phyloP scores from a whole-genome alignment of 1,140 invertebrate genomes.

The Pseudomyrmex cubaensis region DNA sequence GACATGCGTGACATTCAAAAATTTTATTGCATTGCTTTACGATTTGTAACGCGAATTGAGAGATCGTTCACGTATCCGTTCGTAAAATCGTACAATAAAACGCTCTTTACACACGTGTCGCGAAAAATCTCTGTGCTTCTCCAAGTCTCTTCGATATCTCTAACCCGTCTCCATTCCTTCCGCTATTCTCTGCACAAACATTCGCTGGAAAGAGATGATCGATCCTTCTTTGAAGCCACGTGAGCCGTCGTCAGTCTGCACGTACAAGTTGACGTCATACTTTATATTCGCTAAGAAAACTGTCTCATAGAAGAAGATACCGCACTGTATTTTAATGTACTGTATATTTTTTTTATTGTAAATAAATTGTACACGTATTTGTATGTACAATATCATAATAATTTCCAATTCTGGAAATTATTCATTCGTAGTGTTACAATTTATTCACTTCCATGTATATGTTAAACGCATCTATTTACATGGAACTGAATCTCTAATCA shows the following conservation, averaged over 20 bases:
- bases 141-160: constrained; percentile 59
- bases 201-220: constrained; percentile 50
- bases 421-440: background rate
- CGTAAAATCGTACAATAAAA: constrained; percentile 71
- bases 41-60: constrained; percentile 73
- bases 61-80: constrained; percentile 48
- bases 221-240: constrained; percentile 26
- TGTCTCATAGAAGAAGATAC: too few species aligned
- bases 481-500: background rate
- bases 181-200: constrained; percentile 62
- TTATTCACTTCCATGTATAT: background rate
- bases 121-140: constrained; percentile 56
- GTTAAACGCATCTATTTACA: background rate
- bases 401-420: too few species aligned
- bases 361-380: background rate
- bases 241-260: background rate
- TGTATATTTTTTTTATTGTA: background rate
- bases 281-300: background rate
- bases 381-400: too few species aligned
- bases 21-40: too few species aligned
- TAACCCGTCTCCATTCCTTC: constrained; percentile 40
- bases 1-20: too few species aligned
- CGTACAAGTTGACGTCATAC: constrained; percentile 8
- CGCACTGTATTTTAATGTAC: too few species aligned
- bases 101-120: constrained; percentile 19